Evolutionary conservation across 2,113 vertebrate species (phyloP).

Genomic region (Saccopteryx leptura): DNA sequence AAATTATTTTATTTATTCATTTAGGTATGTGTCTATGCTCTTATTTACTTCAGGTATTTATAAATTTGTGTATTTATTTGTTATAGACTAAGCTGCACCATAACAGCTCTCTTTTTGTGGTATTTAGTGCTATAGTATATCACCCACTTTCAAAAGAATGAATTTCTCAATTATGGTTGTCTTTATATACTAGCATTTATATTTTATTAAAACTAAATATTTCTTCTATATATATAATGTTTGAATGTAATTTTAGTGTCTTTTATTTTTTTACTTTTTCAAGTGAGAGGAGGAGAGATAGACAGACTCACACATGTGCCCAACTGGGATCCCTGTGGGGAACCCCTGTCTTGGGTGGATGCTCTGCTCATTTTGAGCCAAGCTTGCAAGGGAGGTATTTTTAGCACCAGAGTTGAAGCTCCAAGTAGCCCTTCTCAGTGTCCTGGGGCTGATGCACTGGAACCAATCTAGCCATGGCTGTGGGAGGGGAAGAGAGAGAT

Average conservation of each 20-base stretch:
- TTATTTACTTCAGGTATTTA: not conserved
- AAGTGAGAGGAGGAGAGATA: no score
- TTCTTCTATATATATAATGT: not conserved
- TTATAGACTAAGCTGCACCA: not conserved
- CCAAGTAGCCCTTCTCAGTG: no score
- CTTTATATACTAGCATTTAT: not conserved
- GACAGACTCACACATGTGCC: no score
- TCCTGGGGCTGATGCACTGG: no score
- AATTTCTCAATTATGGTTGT: not conserved
- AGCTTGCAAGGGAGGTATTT: no score
- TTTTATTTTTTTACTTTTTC: no score
- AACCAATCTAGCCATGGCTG: no score
- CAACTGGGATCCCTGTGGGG: no score
- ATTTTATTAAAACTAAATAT: slow-evolving; percentile 28
- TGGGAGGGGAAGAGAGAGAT: no score
- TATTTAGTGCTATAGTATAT: not conserved
- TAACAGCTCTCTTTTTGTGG: not conserved
- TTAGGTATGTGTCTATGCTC: not conserved
- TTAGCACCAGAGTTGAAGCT: no score
- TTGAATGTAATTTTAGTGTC: not conserved
- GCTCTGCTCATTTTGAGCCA: no score
- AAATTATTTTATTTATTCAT: not conserved
- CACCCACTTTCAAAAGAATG: not conserved
- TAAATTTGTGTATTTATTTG: not conserved
- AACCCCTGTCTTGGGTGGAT: no score